Evolutionary conservation across 2,888 invertebrate genomes (phyloP), one percentile per base, ranked within the genome.

Genomic region (Andrena bucephala): DNA sequence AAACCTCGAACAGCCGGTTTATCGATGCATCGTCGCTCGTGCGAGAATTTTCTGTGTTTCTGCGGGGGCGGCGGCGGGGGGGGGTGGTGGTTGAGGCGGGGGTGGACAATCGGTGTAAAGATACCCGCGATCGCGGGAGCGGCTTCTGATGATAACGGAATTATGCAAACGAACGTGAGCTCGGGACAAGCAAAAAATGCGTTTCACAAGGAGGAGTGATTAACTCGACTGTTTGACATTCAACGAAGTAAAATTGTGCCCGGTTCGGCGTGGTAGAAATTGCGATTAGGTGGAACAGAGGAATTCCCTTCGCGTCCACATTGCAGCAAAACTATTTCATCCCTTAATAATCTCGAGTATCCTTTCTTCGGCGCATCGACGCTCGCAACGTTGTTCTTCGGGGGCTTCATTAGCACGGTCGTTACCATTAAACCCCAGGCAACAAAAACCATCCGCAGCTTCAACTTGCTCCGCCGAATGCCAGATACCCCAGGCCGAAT

Each of bases 1-100:
- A 87, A 71, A 60, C 68, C 63, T 33, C 54, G 80, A 70, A 68
- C 31, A 60, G 62, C 50, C 63, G 73, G 59, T 87, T 81, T 83
- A 69, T 80, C 69, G 78, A 29, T 65, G 69, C 50, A 20, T 63
- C 33, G 60, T 65, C 82, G 60, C 33, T 59, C 82, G 79, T 85
- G 86, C 80, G 72, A 54, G 24, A 85, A 79, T 83, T 65, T 42
- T n/a, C 59, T 54, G 29, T 67, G 72, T 62, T 31, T 31, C 60
- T 1, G 48, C 10, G 67, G 60, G 50, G n/a, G n/a, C 60, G 0
- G 48, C 10, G 20, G 20, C 20, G 20, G 20, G 20, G 20, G 20
- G 20, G 20, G 20, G 20, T 20, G 20, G 20, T 0, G 20, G 20
- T 20, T 6, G 69, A 7, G 13, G 16, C 5, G 52, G 27, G 33